Conservation (phyloP, 2,113 vertebrate genomes). For the Mastomys coucha region DNA sequence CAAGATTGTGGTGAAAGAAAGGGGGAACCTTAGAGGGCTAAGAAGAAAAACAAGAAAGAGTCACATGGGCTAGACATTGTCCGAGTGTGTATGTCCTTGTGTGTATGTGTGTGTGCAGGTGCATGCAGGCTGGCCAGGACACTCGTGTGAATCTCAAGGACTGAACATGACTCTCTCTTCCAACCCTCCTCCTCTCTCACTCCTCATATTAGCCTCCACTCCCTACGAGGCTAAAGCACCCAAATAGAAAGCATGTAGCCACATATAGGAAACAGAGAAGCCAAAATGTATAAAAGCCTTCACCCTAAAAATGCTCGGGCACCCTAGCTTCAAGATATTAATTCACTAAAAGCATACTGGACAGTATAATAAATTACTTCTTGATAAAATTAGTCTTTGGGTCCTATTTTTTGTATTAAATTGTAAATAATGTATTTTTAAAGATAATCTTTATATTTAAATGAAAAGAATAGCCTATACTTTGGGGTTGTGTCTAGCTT, state of each 20-base stretch:
- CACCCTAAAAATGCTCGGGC: background rate
- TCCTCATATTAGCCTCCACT: background rate
- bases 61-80: background rate
- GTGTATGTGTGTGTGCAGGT: background rate
- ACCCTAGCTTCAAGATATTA: background rate
- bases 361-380: background rate
- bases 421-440: background rate
- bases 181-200: no score
- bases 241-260: background rate
- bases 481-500: background rate
- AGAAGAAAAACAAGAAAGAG: background rate
- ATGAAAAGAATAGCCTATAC: background rate
- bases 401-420: background rate
- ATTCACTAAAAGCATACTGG: background rate
- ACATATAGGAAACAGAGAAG: background rate
- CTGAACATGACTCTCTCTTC: no score
- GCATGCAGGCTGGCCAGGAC: background rate
- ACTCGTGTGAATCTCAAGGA: background rate
- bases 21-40: background rate
- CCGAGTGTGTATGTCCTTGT: background rate
- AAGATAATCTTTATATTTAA: background rate
- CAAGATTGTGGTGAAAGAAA: no score
- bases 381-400: background rate
- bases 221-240: background rate
- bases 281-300: background rate